phyloP scores from a whole-genome alignment of 2,113 vertebrate species.

The Herpailurus yagouaroundi region DNA sequence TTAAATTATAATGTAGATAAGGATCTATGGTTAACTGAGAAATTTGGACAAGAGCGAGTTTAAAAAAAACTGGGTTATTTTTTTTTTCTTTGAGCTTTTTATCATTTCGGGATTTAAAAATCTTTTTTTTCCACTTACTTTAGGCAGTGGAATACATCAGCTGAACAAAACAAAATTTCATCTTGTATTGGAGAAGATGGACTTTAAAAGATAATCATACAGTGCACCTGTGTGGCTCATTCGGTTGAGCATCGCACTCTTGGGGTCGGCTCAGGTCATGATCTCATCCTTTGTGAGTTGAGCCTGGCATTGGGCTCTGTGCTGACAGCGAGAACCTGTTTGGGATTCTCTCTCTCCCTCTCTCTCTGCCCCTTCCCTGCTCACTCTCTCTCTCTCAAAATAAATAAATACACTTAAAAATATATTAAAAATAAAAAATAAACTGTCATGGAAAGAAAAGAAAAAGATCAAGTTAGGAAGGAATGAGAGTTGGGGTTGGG shows the following conservation, averaged over 20 bases:
- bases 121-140: not conserved
- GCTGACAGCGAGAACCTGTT: too few relatives aligned
- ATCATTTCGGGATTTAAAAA: not conserved
- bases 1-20: not conserved
- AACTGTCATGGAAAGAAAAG: not conserved
- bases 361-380: too few relatives aligned
- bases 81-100: slow-evolving; percentile 42
- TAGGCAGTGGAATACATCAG: not conserved
- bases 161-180: slow-evolving; percentile 13
- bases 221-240: too few relatives aligned
- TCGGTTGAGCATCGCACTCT: too few relatives aligned
- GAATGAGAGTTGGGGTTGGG: not conserved
- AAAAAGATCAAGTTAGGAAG: not conserved
- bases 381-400: too few relatives aligned
- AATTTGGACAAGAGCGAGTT: slow-evolving; percentile 19
- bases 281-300: too few relatives aligned
- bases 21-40: not conserved
- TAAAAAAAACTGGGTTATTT: slow-evolving; percentile 12
- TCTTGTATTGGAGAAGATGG: not conserved
- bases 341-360: too few relatives aligned
- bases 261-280: too few relatives aligned
- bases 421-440: not conserved
- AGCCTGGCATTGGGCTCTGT: too few relatives aligned
- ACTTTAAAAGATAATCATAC: not conserved
- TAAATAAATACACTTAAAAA: too few relatives aligned